A percentile compares a stretch with the other conserved stretches of the same genome.
Conservation (phyloP, 2,888 invertebrate species). For the Trichopria drosophilae region DNA sequence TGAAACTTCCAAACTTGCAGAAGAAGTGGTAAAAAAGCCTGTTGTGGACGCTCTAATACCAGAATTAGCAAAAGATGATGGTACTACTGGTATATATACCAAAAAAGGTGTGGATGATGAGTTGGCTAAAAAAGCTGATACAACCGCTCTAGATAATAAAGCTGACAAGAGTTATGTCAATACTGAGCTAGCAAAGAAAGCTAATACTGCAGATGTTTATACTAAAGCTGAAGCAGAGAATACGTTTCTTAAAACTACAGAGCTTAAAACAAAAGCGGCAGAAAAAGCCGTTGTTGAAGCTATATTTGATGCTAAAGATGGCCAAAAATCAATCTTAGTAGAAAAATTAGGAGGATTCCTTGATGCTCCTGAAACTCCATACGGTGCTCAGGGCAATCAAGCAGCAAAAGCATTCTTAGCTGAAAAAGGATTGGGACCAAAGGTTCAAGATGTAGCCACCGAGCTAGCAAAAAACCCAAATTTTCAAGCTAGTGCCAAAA, state of each 20-base stretch:
- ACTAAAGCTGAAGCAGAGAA: conserved; percentile 4
- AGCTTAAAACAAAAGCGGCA: conserved; percentile 1
- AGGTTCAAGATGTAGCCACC: too few species aligned
- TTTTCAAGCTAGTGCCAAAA: conserved; percentile 10
- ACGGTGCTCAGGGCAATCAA: not conserved
- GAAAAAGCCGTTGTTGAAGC: conserved; percentile 6
- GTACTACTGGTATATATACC: conserved; percentile 1
- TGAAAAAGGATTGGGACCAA: too few species aligned
- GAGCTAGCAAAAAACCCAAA: too few species aligned
- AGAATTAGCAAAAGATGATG: too few species aligned
- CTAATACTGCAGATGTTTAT: not conserved
- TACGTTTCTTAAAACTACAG: conserved; percentile 5
- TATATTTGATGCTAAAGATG: conserved; percentile 9
- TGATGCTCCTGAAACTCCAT: not conserved
- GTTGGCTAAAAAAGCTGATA: not conserved
- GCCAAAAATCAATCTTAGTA: conserved; percentile 9
- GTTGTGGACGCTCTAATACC: too few species aligned
- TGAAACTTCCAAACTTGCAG: conserved; percentile 4
- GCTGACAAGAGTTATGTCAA: not conserved
- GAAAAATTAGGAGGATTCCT: conserved; percentile 12
- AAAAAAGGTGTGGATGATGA: not conserved
- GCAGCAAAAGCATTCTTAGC: conserved; percentile 12
- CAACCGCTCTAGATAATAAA: not conserved
- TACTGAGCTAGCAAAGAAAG: not conserved
- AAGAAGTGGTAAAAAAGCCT: too few species aligned